Conservation (phyloP, 92 coral and sea anemone genomes). For the Epizoanthus fatuus region DNA sequence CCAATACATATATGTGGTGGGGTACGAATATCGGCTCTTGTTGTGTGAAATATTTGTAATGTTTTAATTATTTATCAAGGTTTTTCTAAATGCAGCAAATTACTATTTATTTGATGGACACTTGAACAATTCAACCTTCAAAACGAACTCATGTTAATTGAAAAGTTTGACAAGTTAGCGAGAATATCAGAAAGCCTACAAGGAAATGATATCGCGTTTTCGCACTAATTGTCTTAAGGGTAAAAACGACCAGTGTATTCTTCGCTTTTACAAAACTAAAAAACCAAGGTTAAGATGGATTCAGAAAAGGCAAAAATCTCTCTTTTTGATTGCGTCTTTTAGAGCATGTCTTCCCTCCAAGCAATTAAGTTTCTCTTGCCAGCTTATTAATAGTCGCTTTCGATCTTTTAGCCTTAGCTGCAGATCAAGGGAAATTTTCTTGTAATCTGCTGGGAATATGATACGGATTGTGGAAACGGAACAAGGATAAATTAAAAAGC, state of each 20-base stretch:
- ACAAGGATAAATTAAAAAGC: neutral
- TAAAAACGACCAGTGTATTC: neutral
- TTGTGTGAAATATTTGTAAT: slow-evolving; percentile 17
- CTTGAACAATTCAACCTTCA: slow-evolving; percentile 58
- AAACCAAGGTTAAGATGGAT: no score
- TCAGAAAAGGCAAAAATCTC: no score
- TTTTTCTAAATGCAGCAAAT: slow-evolving; percentile 80
- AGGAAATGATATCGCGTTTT: slow-evolving; percentile 25
- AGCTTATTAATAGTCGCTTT: slow-evolving; percentile 1
- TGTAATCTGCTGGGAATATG: neutral
- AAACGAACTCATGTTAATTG: slow-evolving; percentile 46
- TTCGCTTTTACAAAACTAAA: no score
- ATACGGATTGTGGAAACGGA: slow-evolving; percentile 12
- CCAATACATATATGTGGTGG: no score
- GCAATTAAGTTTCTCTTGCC: neutral
- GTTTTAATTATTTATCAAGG: slow-evolving; percentile 68
- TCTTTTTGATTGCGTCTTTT: no score
- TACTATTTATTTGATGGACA: slow-evolving; percentile 75
- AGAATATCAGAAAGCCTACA: slow-evolving; percentile 28
- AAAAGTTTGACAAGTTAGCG: slow-evolving; percentile 32
- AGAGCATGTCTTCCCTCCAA: no score
- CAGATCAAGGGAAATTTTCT: neutral
- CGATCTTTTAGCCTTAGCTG: slow-evolving; percentile 9
- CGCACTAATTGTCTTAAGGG: slow-evolving; percentile 6
- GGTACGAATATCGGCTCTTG: neutral